Evolutionary conservation across 2,888 invertebrate genomes (phyloP), one percentile per base, ranked within the genome.

Genomic region (Tanypteryx hageni): DNA sequence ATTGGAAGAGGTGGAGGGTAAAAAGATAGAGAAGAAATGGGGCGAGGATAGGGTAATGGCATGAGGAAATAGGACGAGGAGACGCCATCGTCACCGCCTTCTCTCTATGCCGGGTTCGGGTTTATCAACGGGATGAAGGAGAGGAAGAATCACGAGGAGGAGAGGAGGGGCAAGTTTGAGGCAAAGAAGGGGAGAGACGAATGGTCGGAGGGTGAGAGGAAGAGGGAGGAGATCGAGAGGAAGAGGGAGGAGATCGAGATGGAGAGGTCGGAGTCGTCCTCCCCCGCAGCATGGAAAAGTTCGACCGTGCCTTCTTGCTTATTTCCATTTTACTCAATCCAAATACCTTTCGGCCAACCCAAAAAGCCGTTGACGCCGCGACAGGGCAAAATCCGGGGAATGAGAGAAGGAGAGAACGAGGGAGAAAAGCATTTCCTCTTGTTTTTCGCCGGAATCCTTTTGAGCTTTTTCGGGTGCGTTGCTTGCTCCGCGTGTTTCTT

Each of bases 301-400:
- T 5, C 3, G 44, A 44, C 44, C 64, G 2, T 22, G n/a, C 22
- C 22, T 16, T 5, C n/a, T 5, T 8, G 22, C 76, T 76, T 76
- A 76, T 76, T 76, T 76, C 76, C 76, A 76, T 76, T 76, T 76
- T 27, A 76, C 76, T 76, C 76, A 76, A 76, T 76, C 27, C 76
- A 76, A 76, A 76, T 76, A 76, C 76, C 76, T 76, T 76, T 76
- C 13, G 76, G 27, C 22, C n/a, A 18, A n/a, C n/a, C n/a, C 22
- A 76, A 27, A 76, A 76, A 76, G n/a, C 76, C 76, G 27, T 76
- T 44, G 44, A 44, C 44, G 44, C 44, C 44, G 5, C n/a, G n/a
- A n/a, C n/a, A n/a, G n/a, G 64, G n/a, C 68, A 22, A 68, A 68
- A 76, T 76, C 76, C 76, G 13, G 76, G 76, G 76, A 76, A 61